phyloP scores from a whole-genome alignment of 2,797 vertebrate species.

The Sebastes vulpes region DNA sequence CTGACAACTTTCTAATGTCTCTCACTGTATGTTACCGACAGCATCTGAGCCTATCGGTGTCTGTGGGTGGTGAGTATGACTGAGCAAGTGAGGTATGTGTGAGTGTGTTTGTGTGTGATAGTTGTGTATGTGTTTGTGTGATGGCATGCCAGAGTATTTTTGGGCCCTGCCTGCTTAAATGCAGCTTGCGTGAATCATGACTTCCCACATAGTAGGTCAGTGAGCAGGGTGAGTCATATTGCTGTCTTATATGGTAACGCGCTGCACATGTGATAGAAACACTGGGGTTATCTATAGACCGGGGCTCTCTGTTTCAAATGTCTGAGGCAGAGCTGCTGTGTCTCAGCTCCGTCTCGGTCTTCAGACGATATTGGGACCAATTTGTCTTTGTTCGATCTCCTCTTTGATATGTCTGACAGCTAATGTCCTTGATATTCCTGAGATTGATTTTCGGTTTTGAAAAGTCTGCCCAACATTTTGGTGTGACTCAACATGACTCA shows the following conservation, averaged over 20 bases:
- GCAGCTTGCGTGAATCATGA: constrained; percentile 89
- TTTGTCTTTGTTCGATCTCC: neutral
- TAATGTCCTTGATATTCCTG: neutral
- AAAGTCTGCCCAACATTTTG: neutral
- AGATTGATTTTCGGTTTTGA: neutral
- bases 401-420: neutral
- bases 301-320: constrained; percentile 43
- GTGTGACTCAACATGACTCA: constrained; percentile 15
- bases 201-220: constrained; percentile 88
- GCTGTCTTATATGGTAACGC: constrained; percentile 87
- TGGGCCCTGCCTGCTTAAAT: constrained; percentile 81
- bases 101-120: constrained; percentile 48
- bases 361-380: neutral
- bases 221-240: constrained; percentile 86
- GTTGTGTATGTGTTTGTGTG: constrained; percentile 66
- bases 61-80: constrained; percentile 77
- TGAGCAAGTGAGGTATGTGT: constrained; percentile 72
- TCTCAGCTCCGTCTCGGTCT: constrained; percentile 19
- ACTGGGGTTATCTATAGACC: constrained; percentile 81
- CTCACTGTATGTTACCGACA: constrained; percentile 53
- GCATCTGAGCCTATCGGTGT: constrained; percentile 64
- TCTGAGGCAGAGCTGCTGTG: constrained; percentile 33
- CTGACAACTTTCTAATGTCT: constrained; percentile 68
- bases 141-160: constrained; percentile 84
- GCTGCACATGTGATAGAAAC: constrained; percentile 80